Evolutionary conservation across 2,113 vertebrate species (phyloP).

Genomic region (Sitta europaea): DNA sequence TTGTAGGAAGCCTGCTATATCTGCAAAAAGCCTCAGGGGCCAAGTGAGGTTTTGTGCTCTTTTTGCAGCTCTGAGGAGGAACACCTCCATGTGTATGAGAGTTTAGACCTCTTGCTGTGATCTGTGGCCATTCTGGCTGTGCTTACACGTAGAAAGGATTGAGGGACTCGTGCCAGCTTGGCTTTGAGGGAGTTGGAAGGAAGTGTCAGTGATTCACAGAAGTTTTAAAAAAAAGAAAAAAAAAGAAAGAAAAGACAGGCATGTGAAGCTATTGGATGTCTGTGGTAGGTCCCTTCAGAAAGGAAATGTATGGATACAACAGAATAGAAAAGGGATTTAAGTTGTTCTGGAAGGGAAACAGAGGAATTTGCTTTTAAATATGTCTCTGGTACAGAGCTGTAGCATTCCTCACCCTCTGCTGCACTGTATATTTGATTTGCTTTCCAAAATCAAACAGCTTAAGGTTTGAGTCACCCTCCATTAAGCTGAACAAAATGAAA

Average conservation of each 20-base stretch:
- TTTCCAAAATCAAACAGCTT: slow-evolving; percentile 26
- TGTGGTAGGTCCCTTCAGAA: not conserved
- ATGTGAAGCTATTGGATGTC: not conserved
- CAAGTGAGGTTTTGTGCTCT: not conserved
- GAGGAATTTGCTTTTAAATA: not conserved
- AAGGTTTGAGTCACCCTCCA: slow-evolving; percentile 31
- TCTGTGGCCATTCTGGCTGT: not conserved
- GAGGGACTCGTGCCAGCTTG: not conserved
- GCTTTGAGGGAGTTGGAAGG: not conserved
- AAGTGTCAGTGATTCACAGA: not conserved
- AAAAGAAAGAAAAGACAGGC: not conserved
- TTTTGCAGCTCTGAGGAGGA: not conserved
- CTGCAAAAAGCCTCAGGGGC: not conserved
- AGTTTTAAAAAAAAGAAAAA: not conserved
- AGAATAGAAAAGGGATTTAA: not conserved
- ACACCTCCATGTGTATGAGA: not conserved
- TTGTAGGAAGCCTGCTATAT: not conserved
- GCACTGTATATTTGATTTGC: not conserved
- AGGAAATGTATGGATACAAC: not conserved
- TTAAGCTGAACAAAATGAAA: slow-evolving; percentile 14
- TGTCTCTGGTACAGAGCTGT: not conserved
- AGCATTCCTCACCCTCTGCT: not conserved
- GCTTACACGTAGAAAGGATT: fast-evolving
- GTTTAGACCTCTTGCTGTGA: not conserved
- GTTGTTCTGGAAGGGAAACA: not conserved